These are phyloP conservation scores for Trilocha varians DNA, from an alignment of 2,888 invertebrate genomes.

Conservation along the genomic window DNA sequence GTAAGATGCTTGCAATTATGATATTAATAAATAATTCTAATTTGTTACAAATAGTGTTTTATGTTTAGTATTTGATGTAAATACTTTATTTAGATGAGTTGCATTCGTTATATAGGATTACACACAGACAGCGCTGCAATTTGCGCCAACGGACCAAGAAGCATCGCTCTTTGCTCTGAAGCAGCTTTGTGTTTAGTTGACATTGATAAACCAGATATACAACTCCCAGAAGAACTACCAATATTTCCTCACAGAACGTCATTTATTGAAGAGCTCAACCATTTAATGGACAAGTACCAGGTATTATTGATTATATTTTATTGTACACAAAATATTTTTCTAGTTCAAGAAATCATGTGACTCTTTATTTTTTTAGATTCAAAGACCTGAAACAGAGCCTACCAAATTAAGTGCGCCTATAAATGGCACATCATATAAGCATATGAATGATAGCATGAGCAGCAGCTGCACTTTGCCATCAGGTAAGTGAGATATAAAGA, in stretches of 20 bases:
- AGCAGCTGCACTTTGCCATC: constrained; percentile 85
- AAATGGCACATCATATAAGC: constrained; percentile 61
- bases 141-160: constrained; percentile 49
- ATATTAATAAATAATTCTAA: constrained; percentile 7
- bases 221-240: constrained; percentile 96
- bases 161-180: constrained; percentile 80
- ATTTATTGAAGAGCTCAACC: constrained; percentile 88
- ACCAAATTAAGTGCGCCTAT: constrained; percentile 57
- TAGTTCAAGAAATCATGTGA: background rate
- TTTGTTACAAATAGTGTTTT: background rate
- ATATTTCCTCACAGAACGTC: constrained; percentile 92
- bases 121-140: constrained; percentile 72
- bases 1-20: constrained; percentile 50
- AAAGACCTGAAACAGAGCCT: constrained; percentile 66
- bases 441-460: constrained; percentile 79
- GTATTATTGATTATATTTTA: constrained; percentile 26
- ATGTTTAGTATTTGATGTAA: background rate
- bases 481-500: too few species aligned
- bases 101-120: constrained; percentile 53
- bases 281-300: constrained; percentile 81
- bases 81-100: background rate
- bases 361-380: constrained; percentile 36
- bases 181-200: constrained; percentile 96
- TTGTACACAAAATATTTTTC: background rate
- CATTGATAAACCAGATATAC: constrained; percentile 93